These are phyloP conservation scores for Tinamus major DNA, from an alignment of 2,797 vertebrate species.

Conservation along the genomic window DNA sequence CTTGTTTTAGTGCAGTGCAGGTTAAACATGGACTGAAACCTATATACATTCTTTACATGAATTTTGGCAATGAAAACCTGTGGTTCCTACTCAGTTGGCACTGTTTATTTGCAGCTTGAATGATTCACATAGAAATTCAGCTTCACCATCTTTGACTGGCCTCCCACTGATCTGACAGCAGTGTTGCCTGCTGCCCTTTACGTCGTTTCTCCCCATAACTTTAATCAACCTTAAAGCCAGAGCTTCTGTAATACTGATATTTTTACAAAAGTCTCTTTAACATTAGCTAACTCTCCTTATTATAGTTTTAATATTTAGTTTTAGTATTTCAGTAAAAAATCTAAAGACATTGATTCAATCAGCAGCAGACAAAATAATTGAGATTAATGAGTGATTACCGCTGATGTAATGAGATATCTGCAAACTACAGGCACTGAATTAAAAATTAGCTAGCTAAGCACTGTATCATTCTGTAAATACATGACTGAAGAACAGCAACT, in stretches of 20 bases:
- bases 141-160: background rate
- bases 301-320: background rate
- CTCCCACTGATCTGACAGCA: background rate
- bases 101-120: background rate
- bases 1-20: background rate
- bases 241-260: background rate
- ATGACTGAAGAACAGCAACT: background rate
- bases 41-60: rapidly evolving
- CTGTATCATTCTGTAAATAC: background rate
- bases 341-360: background rate
- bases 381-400: conserved; percentile 10
- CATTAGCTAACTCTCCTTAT: background rate
- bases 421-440: background rate
- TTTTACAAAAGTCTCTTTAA: background rate
- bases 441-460: background rate
- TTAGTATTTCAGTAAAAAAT: conserved; percentile 2
- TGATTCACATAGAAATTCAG: background rate
- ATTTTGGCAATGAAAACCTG: background rate
- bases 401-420: background rate
- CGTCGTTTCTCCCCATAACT: background rate
- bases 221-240: background rate
- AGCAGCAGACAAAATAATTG: background rate
- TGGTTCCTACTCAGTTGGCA: background rate
- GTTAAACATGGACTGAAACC: background rate
- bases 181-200: background rate